Percentiles rank a stretch among this genome's conserved stretches.
Conservation (phyloP, 2,797 vertebrate species). For the Tadarida brasiliensis region DNA sequence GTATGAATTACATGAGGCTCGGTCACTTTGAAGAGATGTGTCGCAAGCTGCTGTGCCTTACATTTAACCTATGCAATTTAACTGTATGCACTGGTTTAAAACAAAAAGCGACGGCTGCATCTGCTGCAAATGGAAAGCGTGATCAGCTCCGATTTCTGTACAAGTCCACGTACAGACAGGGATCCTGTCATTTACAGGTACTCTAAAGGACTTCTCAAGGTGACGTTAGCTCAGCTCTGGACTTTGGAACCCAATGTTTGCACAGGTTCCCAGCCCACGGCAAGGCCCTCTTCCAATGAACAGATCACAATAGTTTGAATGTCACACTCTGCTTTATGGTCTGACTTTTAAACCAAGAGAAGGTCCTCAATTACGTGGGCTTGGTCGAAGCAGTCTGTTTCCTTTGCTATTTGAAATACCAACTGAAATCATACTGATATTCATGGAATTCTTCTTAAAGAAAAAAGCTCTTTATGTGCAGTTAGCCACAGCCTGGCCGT, state of each 20-base stretch:
- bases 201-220: neutral
- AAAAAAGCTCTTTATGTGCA: conserved; percentile 49
- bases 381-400: neutral
- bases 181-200: neutral
- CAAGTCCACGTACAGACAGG: neutral
- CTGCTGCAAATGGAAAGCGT: neutral
- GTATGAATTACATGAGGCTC: neutral
- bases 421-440: neutral
- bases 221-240: neutral
- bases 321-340: neutral
- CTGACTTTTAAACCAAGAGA: conserved; percentile 33
- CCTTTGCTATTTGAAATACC: conserved; percentile 31
- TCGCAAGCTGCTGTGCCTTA: neutral
- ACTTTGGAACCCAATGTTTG: neutral
- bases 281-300: neutral
- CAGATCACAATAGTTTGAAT: neutral
- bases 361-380: neutral
- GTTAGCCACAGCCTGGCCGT: neutral
- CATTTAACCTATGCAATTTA: neutral
- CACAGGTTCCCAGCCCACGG: neutral
- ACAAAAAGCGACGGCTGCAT: neutral
- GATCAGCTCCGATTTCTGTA: neutral
- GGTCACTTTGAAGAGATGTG: neutral
- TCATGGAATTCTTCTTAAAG: conserved; percentile 1
- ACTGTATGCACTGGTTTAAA: conserved; percentile 1